Percentiles rank a stretch among this genome's conserved stretches.
Conservation (phyloP, 92 coral and sea anemone genomes). For the Epizoanthus scotinus region DNA sequence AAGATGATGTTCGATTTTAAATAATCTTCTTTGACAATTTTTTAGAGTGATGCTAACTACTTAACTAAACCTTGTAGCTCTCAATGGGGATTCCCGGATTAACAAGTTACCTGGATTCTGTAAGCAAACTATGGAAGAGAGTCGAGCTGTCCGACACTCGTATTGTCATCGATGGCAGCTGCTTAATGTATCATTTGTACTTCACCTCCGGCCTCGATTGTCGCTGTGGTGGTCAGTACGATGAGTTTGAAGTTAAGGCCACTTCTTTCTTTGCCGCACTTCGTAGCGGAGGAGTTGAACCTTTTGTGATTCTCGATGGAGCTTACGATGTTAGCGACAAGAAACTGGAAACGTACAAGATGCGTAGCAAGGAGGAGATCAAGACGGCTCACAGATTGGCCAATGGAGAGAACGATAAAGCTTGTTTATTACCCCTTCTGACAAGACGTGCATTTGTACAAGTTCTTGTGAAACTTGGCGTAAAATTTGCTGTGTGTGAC, state of each 20-base stretch:
- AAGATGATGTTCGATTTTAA: no score
- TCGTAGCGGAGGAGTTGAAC: conserved; percentile 45
- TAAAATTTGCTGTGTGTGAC: conserved; percentile 78
- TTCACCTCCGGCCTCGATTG: conserved; percentile 49
- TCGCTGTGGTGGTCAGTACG: conserved; percentile 84
- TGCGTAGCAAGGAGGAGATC: conserved; percentile 51
- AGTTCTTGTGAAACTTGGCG: conserved; percentile 49
- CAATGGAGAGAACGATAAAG: conserved; percentile 20
- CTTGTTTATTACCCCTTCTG: conserved; percentile 60
- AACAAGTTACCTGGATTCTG: conserved; percentile 60
- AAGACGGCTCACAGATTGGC: conserved; percentile 36
- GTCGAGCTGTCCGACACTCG: conserved; percentile 60
- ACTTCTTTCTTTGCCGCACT: conserved; percentile 69
- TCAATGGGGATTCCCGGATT: conserved; percentile 86
- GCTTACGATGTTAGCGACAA: conserved; percentile 66
- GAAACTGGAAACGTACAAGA: conserved; percentile 59
- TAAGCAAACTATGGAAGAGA: conserved; percentile 59
- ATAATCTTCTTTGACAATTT: no score
- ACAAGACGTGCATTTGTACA: conserved; percentile 50
- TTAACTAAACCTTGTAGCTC: not conserved
- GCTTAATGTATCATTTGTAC: conserved; percentile 62
- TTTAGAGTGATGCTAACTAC: not conserved
- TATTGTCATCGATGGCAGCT: conserved; percentile 82
- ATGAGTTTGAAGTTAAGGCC: conserved; percentile 55
- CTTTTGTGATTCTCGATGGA: conserved; percentile 86